These are phyloP conservation scores for Ashinkailepas kermadecensis DNA, from an alignment of 2,888 invertebrate genomes.

Conservation along the genomic window DNA sequence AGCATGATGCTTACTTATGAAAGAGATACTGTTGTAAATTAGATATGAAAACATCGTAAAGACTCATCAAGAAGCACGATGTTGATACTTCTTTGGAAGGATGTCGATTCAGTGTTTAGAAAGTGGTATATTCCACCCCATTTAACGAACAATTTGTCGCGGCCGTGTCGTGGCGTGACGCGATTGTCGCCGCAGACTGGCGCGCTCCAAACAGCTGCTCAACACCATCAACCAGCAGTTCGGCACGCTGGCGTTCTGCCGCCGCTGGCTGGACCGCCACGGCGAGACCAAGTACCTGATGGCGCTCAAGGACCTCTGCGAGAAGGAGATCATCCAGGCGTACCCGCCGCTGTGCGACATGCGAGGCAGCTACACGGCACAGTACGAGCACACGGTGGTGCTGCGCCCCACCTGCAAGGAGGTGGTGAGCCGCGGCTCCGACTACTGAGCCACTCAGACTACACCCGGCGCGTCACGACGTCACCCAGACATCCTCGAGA, in stretches of 20 bases:
- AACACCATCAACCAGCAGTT: slow-evolving; percentile 94
- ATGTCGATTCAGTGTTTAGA: too few species aligned
- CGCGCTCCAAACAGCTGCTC: slow-evolving; percentile 85
- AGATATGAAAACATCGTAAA: too few species aligned
- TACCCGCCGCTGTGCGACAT: slow-evolving; percentile 97
- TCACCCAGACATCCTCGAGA: too few species aligned
- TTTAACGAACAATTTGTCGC: too few species aligned
- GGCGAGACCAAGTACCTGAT: slow-evolving; percentile 96
- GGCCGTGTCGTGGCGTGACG: too few species aligned
- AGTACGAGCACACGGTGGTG: slow-evolving; percentile 97
- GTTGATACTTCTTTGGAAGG: too few species aligned
- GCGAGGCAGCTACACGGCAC: slow-evolving; percentile 96
- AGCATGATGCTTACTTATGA: too few species aligned
- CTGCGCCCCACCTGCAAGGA: slow-evolving; percentile 97
- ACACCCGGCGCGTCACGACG: not conserved
- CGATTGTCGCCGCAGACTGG: slow-evolving; percentile 50
- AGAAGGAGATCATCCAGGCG: slow-evolving; percentile 87
- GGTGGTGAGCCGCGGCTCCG: slow-evolving; percentile 90
- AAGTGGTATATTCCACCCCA: too few species aligned
- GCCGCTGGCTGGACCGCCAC: slow-evolving; percentile 94
- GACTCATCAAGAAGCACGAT: too few species aligned
- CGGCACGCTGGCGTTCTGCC: slow-evolving; percentile 95
- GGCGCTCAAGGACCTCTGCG: slow-evolving; percentile 96
- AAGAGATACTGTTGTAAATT: too few species aligned
- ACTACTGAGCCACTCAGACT: slow-evolving; percentile 58